Percentiles rank a stretch among this genome's conserved stretches.
These are phyloP conservation scores for Gryon sp. DNA, from an alignment of 1,140 invertebrate genomes.

Conservation along the genomic window DNA sequence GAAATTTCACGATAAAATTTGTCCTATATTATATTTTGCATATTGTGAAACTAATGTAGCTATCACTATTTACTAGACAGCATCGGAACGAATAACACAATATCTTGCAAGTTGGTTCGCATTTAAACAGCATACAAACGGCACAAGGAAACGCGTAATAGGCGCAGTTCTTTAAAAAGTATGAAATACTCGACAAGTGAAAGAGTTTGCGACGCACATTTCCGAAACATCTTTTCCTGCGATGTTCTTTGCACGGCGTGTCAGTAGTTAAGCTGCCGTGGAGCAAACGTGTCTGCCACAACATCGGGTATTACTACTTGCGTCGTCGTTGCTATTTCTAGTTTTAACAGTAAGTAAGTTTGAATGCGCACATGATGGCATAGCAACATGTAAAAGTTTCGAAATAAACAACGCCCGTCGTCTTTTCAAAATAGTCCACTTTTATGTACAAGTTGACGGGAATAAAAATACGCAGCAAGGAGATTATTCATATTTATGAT, in stretches of 20 bases:
- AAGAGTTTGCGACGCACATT: constrained; percentile 37
- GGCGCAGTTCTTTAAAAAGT: constrained; percentile 23
- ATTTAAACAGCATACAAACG: constrained; percentile 39
- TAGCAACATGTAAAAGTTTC: constrained; percentile 40
- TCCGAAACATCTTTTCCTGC: constrained; percentile 29
- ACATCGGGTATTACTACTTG: constrained; percentile 54
- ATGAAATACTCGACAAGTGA: constrained; percentile 32
- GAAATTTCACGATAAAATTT: too few relatives aligned
- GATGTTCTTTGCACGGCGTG: constrained; percentile 34
- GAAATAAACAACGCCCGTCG: constrained; percentile 44
- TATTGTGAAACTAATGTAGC: too few relatives aligned
- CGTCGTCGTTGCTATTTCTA: constrained; percentile 22
- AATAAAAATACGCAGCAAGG: constrained; percentile 36
- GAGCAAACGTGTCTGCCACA: constrained; percentile 52
- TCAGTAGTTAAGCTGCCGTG: constrained; percentile 54
- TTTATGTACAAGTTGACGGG: constrained; percentile 47
- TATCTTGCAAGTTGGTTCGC: constrained; percentile 4
- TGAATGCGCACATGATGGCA: constrained; percentile 50
- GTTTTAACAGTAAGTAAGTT: constrained; percentile 40
- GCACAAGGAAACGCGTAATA: constrained; percentile 7
- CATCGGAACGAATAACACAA: constrained; percentile 17
- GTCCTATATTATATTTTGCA: too few relatives aligned
- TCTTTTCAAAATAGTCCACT: constrained; percentile 31
- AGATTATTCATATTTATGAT: constrained; percentile 38
- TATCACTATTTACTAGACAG: too few relatives aligned